These are phyloP conservation scores for Thaumatotibia leucotreta DNA, from an alignment of 1,140 invertebrate genomes.

Conservation along the genomic window DNA sequence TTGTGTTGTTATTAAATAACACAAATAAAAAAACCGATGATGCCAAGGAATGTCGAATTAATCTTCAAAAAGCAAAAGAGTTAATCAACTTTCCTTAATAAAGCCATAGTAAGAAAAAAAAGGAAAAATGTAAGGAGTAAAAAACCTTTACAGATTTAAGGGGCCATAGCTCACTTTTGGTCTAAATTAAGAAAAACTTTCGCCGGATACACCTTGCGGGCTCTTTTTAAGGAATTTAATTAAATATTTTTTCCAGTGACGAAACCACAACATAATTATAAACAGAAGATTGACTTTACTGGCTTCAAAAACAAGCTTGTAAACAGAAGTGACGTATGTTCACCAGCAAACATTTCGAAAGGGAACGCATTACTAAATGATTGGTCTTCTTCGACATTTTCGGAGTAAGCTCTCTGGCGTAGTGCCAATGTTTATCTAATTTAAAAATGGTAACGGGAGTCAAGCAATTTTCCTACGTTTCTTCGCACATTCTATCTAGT, in stretches of 20 bases:
- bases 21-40: neutral
- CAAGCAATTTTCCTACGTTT: no score
- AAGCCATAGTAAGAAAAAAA: neutral
- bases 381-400: no score
- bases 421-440: no score
- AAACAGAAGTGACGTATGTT: no score
- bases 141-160: slow-evolving; percentile 22
- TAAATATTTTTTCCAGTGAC: slow-evolving; percentile 33
- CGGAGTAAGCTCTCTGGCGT: no score
- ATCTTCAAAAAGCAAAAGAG: neutral
- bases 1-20: neutral
- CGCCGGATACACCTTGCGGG: slow-evolving; percentile 22
- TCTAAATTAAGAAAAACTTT: slow-evolving; percentile 31
- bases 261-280: slow-evolving; percentile 20
- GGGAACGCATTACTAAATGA: no score
- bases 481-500: no score
- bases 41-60: neutral
- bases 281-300: neutral
- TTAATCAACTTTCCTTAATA: slow-evolving; percentile 1
- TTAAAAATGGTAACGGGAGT: no score
- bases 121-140: neutral
- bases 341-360: no score
- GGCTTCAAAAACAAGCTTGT: no score
- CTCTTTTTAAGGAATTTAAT: slow-evolving; percentile 27
- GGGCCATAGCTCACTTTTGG: slow-evolving; percentile 19